These are phyloP conservation scores for Paradoxurus hermaphroditus DNA, from an alignment of 2,113 vertebrate species.

Conservation along the genomic window DNA sequence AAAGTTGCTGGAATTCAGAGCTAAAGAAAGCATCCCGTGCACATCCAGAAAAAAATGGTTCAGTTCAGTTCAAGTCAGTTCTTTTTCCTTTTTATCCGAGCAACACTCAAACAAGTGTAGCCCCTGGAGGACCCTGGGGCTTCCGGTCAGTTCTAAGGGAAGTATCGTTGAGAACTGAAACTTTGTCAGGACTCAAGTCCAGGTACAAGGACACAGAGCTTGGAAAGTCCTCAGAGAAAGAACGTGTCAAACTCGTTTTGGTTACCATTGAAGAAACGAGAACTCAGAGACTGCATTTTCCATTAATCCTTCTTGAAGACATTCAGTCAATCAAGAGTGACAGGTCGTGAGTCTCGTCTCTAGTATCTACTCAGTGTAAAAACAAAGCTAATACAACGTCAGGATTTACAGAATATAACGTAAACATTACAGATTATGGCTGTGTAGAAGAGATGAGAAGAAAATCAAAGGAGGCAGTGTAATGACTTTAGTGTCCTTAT, in stretches of 20 bases:
- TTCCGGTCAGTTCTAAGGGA: background rate
- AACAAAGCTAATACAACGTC: background rate
- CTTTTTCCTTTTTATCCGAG: background rate
- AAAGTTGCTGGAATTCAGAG: background rate
- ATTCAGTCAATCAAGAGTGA: background rate
- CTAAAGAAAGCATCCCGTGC: background rate
- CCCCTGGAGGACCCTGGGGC: background rate
- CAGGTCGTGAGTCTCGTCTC: background rate
- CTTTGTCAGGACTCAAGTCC: background rate
- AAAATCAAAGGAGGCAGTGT: background rate
- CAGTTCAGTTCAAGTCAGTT: background rate
- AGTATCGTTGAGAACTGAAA: background rate
- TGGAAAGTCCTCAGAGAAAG: background rate
- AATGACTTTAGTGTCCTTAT: background rate
- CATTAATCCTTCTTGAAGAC: background rate
- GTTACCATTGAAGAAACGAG: background rate
- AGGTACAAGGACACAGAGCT: background rate
- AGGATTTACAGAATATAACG: background rate
- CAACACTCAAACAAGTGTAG: background rate
- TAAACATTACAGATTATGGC: background rate
- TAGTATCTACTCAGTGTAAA: background rate
- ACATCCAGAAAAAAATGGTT: background rate
- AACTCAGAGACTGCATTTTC: background rate
- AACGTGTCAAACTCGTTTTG: background rate
- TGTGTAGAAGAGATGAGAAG: background rate